Evolutionary conservation across 2,797 vertebrate species (phyloP), one percentile per base, ranked within the genome.

Genomic region (Holocentrus rufus): DNA sequence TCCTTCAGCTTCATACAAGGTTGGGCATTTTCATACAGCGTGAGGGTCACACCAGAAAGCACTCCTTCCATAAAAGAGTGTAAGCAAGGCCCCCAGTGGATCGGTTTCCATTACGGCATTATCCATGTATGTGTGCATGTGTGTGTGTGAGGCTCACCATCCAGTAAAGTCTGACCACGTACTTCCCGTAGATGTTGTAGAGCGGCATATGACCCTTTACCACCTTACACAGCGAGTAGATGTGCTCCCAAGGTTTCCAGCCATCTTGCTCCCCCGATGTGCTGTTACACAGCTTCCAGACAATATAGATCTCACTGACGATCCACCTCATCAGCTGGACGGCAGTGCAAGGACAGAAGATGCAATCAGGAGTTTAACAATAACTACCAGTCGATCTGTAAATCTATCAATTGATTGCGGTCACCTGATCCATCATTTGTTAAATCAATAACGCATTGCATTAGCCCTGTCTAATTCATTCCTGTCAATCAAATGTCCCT

Each of bases 161-260:
- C 97, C 97, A 98, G 87, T 94, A 96, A 46, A 99, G 95, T 89
- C 89, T 96, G 72, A 98, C 93, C 14, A 96, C 39, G 1, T 99
- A 99, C 90, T 99, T 99, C 79, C 97, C 97, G 60, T 93, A 95
- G 86, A 56, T 90, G 83, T 98, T 99, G 85, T 96, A 98, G 2
- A 96, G 89, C 0, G 97, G 96, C 69, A 93, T 61, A 7, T 97
- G 96, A 20, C 92, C 95, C 56, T 89, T 94, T 14, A 68, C 86
- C 34, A 87, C 94, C 86, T 96, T 97, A 88, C 95, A 98, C 18
- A 96, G 92, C 0, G 97, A 94, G 88, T 97, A 98, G 86, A 99
- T 95, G 80, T 98, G 97, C 62, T 96, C 96, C 98, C 97, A 99
- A 18, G 97, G 97, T 72, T 90, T 96, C 97, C 97, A 98, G 25